Percentiles rank a stretch among this genome's conserved stretches.
These are phyloP conservation scores for Anagrus nilaparvatae DNA, from an alignment of 1,140 invertebrate genomes.

Conservation along the genomic window DNA sequence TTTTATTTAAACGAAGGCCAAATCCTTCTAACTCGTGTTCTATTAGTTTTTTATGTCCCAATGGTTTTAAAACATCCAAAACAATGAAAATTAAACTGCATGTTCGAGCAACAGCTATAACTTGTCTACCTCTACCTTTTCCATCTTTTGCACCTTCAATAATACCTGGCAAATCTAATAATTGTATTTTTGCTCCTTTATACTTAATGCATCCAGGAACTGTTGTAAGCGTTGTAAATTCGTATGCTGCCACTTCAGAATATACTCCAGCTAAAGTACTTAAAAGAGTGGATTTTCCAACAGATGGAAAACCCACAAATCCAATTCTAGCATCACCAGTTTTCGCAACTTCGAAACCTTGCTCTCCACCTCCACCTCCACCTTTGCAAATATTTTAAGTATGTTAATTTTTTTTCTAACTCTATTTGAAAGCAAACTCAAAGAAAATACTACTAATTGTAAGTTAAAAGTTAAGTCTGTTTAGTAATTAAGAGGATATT, in stretches of 20 bases:
- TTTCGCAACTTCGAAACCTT: constrained; percentile 98
- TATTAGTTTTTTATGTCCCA: constrained; percentile 90
- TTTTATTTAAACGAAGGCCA: constrained; percentile 91
- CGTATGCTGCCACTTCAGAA: constrained; percentile 98
- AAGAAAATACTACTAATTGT: too few relatives aligned
- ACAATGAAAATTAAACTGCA: constrained; percentile 98
- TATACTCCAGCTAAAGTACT: constrained; percentile 97
- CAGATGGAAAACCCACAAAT: constrained; percentile 98
- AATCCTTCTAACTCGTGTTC: constrained; percentile 99
- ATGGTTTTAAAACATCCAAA: constrained; percentile 93
- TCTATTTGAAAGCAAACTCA: too few relatives aligned
- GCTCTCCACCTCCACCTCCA: constrained; percentile 79
- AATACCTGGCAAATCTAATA: constrained; percentile 98
- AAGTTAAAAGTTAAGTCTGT: too few relatives aligned
- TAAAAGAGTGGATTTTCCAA: constrained; percentile 96
- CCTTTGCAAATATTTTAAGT: too few relatives aligned
- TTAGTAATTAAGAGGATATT: too few relatives aligned
- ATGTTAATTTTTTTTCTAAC: too few relatives aligned
- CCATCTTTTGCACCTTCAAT: constrained; percentile 99
- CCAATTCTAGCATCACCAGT: constrained; percentile 98
- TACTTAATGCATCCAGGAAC: constrained; percentile 99
- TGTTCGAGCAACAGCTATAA: constrained; percentile 97
- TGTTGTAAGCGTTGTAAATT: constrained; percentile 98
- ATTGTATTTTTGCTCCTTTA: constrained; percentile 97
- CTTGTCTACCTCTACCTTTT: constrained; percentile 96